These are phyloP conservation scores for Macrobrachium rosenbergii DNA, from an alignment of 1,140 invertebrate species.

Conservation along the genomic window DNA sequence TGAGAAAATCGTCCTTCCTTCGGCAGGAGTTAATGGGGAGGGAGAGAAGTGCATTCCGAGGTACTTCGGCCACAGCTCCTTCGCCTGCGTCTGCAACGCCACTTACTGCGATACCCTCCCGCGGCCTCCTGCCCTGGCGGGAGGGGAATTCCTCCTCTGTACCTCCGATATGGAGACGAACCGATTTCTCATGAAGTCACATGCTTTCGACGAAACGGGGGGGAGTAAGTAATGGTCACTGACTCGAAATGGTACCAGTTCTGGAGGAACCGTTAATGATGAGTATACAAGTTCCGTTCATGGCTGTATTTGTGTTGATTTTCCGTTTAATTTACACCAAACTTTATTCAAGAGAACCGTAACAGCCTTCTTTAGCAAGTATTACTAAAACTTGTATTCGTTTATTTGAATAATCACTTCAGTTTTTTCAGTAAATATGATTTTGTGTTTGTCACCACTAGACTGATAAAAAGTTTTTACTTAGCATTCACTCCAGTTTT, in stretches of 20 bases:
- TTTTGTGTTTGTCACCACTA: too few relatives aligned
- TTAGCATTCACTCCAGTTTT: too few relatives aligned
- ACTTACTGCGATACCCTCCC: slow-evolving; percentile 49
- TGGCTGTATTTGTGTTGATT: too few relatives aligned
- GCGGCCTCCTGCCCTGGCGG: slow-evolving; percentile 5
- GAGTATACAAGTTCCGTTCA: background rate
- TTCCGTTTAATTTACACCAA: too few relatives aligned
- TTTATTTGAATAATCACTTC: too few relatives aligned
- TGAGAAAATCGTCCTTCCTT: background rate
- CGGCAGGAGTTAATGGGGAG: background rate
- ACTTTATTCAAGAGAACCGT: too few relatives aligned
- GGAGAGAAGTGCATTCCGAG: slow-evolving; percentile 26
- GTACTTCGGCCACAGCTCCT: slow-evolving; percentile 30
- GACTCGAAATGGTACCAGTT: background rate
- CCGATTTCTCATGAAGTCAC: slow-evolving; percentile 16
- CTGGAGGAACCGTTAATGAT: background rate
- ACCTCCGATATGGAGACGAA: background rate
- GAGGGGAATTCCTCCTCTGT: slow-evolving; percentile 30
- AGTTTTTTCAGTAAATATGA: too few relatives aligned
- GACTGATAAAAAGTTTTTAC: too few relatives aligned
- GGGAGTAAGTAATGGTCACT: background rate
- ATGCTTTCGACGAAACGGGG: background rate
- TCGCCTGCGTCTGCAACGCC: slow-evolving; percentile 56
- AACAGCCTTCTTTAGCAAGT: too few relatives aligned
- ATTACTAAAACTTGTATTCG: too few relatives aligned